Evolutionary conservation across 2,797 vertebrate genomes (phyloP).

Genomic region (Chiroxiphia lanceolata): DNA sequence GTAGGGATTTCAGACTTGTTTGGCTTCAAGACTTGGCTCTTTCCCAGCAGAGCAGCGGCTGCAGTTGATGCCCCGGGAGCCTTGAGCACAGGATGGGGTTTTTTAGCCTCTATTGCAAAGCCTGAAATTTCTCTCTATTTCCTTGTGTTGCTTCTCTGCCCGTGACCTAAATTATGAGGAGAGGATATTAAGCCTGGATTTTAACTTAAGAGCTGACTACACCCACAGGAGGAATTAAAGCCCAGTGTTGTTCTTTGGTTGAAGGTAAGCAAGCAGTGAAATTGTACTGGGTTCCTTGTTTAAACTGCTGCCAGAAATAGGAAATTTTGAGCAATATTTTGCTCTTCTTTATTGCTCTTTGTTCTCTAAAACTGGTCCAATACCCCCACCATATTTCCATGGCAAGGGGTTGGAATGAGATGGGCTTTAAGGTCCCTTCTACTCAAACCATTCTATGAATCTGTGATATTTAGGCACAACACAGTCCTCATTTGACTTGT

Average conservation of each 20-base stretch:
- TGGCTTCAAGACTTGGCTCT: not conserved
- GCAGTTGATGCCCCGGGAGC: not conserved
- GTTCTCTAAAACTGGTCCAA: not conserved
- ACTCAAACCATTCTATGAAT: not conserved
- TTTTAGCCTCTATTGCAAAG: not conserved
- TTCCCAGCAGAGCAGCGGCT: not conserved
- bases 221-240: constrained; percentile 33
- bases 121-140: not conserved
- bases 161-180: constrained; percentile 4
- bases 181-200: constrained; percentile 26
- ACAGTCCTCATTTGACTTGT: not conserved
- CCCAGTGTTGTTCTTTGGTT: not conserved
- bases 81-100: not conserved
- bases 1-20: not conserved
- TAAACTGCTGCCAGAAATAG: not conserved
- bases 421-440: not conserved
- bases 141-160: not conserved
- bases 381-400: not conserved
- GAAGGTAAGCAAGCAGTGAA: constrained; percentile 21
- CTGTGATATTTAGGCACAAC: not conserved
- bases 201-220: constrained; percentile 7
- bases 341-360: not conserved
- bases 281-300: not conserved
- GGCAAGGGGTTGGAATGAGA: not conserved
- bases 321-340: not conserved